A percentile compares a stretch with the other conserved stretches of the same genome.
phyloP scores from a whole-genome alignment of 1,140 invertebrate species.

The Drosophila nannoptera region DNA sequence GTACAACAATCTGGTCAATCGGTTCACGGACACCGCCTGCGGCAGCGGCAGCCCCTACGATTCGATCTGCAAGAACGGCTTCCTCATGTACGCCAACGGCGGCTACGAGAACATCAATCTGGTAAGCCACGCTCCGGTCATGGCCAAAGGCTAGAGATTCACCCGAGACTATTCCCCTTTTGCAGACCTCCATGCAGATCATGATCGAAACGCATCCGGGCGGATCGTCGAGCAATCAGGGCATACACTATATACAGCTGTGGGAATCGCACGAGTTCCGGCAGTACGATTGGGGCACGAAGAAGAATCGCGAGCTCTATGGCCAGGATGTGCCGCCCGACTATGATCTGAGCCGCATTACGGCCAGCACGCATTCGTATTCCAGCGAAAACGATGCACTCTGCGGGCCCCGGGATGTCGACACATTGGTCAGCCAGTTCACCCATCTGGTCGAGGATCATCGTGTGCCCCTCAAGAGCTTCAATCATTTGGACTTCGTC shows the following conservation, averaged over 20 bases:
- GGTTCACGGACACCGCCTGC: slow-evolving; percentile 53
- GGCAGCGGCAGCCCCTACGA: slow-evolving; percentile 21
- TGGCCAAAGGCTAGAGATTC: not conserved
- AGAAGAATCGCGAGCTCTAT: slow-evolving; percentile 80
- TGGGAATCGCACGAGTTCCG: slow-evolving; percentile 58
- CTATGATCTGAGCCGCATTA: slow-evolving; percentile 82
- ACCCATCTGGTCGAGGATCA: slow-evolving; percentile 51
- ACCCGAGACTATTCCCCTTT: not conserved
- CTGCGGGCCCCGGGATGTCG: slow-evolving; percentile 82
- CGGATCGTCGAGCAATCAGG: slow-evolving; percentile 80
- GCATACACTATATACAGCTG: slow-evolving; percentile 80
- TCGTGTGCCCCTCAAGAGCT: slow-evolving; percentile 81
- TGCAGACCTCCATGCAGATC: slow-evolving; percentile 75
- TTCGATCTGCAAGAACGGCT: slow-evolving; percentile 54
- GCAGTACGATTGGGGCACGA: slow-evolving; percentile 79
- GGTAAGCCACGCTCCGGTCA: slow-evolving; percentile 44
- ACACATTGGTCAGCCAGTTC: slow-evolving; percentile 51
- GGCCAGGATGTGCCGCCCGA: slow-evolving; percentile 79
- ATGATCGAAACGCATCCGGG: slow-evolving; percentile 79
- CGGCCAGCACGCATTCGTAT: slow-evolving; percentile 82
- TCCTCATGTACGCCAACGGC: slow-evolving; percentile 63
- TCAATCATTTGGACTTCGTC: slow-evolving; percentile 87
- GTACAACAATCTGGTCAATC: slow-evolving; percentile 59
- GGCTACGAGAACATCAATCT: slow-evolving; percentile 60
- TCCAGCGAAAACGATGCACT: slow-evolving; percentile 82